These are phyloP conservation scores for Mythimna loreyi DNA, from an alignment of 2,888 invertebrate species.

Conservation along the genomic window DNA sequence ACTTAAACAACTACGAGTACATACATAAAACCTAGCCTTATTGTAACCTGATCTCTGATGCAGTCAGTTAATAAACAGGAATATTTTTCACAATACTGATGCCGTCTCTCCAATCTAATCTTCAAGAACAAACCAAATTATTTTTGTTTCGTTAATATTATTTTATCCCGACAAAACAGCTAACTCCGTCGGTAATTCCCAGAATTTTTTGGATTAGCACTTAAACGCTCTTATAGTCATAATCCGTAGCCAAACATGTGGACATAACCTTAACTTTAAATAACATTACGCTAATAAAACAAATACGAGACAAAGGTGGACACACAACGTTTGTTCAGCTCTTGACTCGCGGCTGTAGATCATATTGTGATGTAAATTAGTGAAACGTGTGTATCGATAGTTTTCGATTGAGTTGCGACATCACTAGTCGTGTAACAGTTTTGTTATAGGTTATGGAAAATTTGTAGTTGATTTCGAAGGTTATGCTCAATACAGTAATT, in stretches of 20 bases:
- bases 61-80: background rate
- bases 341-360: constrained; percentile 50
- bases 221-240: constrained; percentile 18
- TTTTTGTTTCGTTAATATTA: background rate
- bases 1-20: too few species aligned
- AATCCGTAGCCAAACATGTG: constrained; percentile 39
- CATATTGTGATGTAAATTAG: constrained; percentile 67
- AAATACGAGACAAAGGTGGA: constrained; percentile 55
- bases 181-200: background rate
- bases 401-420: constrained; percentile 65
- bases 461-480: background rate
- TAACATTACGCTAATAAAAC: constrained; percentile 46
- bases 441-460: background rate
- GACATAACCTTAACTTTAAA: constrained; percentile 25
- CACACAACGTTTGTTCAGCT: constrained; percentile 60
- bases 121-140: background rate
- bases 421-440: constrained; percentile 57
- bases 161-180: background rate
- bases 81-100: background rate
- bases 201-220: constrained; percentile 4
- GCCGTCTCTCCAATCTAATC: background rate
- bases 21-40: too few species aligned
- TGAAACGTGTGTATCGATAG: constrained; percentile 62
- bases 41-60: too few species aligned
- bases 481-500: background rate